Conservation (phyloP, 2,888 invertebrate species). For the Mylabris sibirica region DNA sequence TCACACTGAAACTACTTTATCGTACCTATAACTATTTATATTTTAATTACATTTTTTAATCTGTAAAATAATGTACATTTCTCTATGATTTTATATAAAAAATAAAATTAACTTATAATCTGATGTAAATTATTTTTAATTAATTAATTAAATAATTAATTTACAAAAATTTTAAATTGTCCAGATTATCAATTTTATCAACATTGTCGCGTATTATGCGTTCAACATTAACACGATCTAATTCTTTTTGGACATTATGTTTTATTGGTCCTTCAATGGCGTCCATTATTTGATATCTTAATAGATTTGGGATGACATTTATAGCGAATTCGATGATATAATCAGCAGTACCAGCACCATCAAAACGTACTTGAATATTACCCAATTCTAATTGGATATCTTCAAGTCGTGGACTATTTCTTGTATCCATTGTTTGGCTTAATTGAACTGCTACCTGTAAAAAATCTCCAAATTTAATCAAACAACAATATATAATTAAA, state of each 20-base stretch:
- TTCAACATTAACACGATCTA: slow-evolving; percentile 79
- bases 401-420: slow-evolving; percentile 74
- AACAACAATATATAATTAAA: not conserved
- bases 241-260: slow-evolving; percentile 75
- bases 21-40: slow-evolving; percentile 60
- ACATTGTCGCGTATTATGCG: slow-evolving; percentile 74
- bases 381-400: slow-evolving; percentile 82
- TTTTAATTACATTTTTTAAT: slow-evolving; percentile 62
- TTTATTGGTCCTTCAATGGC: slow-evolving; percentile 81
- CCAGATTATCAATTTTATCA: slow-evolving; percentile 68
- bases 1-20: slow-evolving; percentile 49
- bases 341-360: slow-evolving; percentile 88
- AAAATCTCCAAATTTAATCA: not conserved
- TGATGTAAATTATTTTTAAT: slow-evolving; percentile 21
- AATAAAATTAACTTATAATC: slow-evolving; percentile 44
- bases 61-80: slow-evolving; percentile 61
- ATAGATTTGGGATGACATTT: slow-evolving; percentile 83
- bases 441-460: slow-evolving; percentile 67
- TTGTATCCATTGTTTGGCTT: slow-evolving; percentile 80
- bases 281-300: slow-evolving; percentile 88
- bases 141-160: not conserved
- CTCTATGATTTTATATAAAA: slow-evolving; percentile 61
- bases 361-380: slow-evolving; percentile 82
- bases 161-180: slow-evolving; percentile 26
- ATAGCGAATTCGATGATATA: slow-evolving; percentile 81